Conservation (phyloP, 2,113 vertebrate genomes). For the Scopus umbretta region DNA sequence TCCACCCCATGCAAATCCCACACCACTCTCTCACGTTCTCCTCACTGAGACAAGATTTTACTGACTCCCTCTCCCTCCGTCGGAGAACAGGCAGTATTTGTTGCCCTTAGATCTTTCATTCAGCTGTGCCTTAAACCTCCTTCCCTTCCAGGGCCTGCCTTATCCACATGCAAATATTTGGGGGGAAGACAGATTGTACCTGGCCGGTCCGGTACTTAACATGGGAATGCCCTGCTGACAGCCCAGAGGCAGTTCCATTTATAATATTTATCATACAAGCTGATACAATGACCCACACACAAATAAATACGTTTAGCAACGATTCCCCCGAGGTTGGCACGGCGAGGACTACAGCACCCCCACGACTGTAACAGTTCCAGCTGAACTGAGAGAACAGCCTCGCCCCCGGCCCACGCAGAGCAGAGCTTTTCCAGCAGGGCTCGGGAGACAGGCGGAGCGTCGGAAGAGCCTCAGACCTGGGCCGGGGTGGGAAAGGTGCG, state of each 20-base stretch:
- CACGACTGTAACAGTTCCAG: neutral
- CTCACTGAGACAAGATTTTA: neutral
- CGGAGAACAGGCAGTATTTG: neutral
- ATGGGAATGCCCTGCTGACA: neutral
- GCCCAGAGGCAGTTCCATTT: neutral
- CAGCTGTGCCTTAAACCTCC: neutral
- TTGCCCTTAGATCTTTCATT: neutral
- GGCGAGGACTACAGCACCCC: neutral
- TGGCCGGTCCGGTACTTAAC: neutral
- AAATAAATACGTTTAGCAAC: rapidly evolving
- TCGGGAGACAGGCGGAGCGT: rapidly evolving
- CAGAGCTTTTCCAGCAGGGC: neutral
- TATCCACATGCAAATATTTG: neutral
- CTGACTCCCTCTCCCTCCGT: neutral
- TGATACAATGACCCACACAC: neutral
- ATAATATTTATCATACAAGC: neutral
- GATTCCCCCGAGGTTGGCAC: neutral
- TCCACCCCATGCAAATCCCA: neutral
- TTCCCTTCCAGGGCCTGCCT: neutral
- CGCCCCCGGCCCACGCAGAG: neutral
- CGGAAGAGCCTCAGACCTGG: neutral
- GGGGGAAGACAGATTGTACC: neutral
- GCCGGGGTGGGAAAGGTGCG: neutral
- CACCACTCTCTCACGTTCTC: neutral
- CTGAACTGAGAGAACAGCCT: neutral